Percentiles rank a stretch among this genome's conserved stretches.
phyloP scores from a whole-genome alignment of 2,888 invertebrate genomes.

The Agonopterix heracliana region DNA sequence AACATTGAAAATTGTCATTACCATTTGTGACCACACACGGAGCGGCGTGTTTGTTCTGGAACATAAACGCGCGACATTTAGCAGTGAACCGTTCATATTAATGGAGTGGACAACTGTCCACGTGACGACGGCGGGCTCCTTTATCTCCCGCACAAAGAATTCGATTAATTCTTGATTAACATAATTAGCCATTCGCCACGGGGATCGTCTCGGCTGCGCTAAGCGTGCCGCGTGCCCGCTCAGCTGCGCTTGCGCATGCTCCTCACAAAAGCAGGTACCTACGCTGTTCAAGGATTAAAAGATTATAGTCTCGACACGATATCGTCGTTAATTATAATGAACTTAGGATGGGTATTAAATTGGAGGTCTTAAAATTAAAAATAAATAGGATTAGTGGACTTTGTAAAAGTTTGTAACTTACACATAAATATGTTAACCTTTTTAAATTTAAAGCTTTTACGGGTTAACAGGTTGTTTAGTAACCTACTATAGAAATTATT shows the following conservation, averaged over 20 bases:
- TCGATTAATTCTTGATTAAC: slow-evolving; percentile 57
- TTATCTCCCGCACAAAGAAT: slow-evolving; percentile 39
- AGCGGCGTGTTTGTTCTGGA: slow-evolving; percentile 36
- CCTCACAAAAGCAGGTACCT: neutral
- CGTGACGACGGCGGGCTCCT: slow-evolving; percentile 37
- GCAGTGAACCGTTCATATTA: slow-evolving; percentile 28
- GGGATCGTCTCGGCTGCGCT: slow-evolving; percentile 19
- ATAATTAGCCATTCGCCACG: slow-evolving; percentile 54
- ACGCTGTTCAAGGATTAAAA: neutral
- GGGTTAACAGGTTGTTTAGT: too few relatives aligned
- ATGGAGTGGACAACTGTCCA: slow-evolving; percentile 27
- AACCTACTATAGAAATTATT: too few relatives aligned
- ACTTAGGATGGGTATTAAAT: too few relatives aligned
- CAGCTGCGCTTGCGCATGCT: neutral
- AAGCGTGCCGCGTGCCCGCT: slow-evolving; percentile 9
- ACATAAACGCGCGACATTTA: slow-evolving; percentile 39
- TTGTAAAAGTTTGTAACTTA: too few relatives aligned
- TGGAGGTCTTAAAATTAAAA: too few relatives aligned
- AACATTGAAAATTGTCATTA: slow-evolving; percentile 46
- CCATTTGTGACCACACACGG: slow-evolving; percentile 57
- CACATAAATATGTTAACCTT: too few relatives aligned
- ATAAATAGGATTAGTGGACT: too few relatives aligned
- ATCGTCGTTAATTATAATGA: too few relatives aligned
- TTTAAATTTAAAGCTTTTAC: too few relatives aligned
- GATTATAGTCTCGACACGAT: neutral